These are phyloP conservation scores for Erethizon dorsatum DNA, from an alignment of 2,797 vertebrate genomes.

Conservation along the genomic window DNA sequence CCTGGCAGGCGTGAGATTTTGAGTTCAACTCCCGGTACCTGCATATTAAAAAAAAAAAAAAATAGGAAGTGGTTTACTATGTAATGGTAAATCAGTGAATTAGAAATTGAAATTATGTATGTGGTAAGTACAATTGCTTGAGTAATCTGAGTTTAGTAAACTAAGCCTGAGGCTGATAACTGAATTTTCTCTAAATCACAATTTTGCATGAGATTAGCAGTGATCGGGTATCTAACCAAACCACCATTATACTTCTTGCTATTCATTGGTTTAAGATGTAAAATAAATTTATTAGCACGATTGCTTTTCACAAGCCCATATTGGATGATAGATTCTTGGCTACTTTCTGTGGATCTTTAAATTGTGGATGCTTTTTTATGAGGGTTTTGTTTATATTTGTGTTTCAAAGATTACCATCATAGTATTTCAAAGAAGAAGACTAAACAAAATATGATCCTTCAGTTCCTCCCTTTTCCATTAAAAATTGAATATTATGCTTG, in stretches of 20 bases:
- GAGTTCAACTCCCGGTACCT: too few species aligned
- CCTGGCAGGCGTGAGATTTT: too few species aligned
- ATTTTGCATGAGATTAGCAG: slow-evolving; percentile 44
- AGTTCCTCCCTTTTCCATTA: slow-evolving; percentile 75
- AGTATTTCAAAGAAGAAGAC: slow-evolving; percentile 68
- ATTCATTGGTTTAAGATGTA: slow-evolving; percentile 65
- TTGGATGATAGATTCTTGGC: slow-evolving; percentile 24
- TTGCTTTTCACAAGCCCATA: slow-evolving; percentile 37
- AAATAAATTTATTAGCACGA: slow-evolving; percentile 64
- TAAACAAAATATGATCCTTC: slow-evolving; percentile 46
- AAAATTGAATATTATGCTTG: slow-evolving; percentile 72
- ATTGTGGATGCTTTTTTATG: not conserved
- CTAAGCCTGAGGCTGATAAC: slow-evolving; percentile 49
- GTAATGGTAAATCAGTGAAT: slow-evolving; percentile 63
- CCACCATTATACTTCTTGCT: not conserved
- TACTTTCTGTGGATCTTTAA: slow-evolving; percentile 59
- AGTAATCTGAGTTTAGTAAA: slow-evolving; percentile 56
- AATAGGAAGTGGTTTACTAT: not conserved
- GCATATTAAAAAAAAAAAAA: too few species aligned
- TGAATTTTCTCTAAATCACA: slow-evolving; percentile 72
- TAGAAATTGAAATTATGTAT: slow-evolving; percentile 62
- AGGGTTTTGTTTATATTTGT: not conserved
- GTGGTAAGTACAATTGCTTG: slow-evolving; percentile 22
- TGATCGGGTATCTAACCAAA: slow-evolving; percentile 47
- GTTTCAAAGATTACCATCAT: slow-evolving; percentile 73